Evolutionary conservation across 2,797 vertebrate species (phyloP).

Genomic region (Artibeus jamaicensis): DNA sequence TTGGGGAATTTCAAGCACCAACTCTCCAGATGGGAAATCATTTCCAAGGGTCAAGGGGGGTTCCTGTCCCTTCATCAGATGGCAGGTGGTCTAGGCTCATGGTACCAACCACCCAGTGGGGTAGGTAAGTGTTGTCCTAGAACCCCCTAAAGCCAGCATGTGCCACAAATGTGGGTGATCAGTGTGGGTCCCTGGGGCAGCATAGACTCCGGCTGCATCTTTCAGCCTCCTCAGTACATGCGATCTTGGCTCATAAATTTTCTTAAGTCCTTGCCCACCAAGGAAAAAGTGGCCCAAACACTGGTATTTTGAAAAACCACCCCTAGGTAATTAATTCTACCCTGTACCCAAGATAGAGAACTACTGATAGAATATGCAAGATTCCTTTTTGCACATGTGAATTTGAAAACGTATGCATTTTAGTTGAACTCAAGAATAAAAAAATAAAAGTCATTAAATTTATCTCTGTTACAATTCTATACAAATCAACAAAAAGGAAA

Average conservation of each 20-base stretch:
- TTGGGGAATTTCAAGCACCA: neutral
- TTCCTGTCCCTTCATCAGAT: rapidly evolving
- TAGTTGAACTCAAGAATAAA: neutral
- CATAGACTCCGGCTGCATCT: too few species aligned
- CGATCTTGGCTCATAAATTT: neutral
- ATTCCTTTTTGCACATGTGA: neutral
- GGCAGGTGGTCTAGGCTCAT: neutral
- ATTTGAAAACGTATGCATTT: neutral
- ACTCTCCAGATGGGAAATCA: neutral
- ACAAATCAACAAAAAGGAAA: neutral
- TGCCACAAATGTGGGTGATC: neutral
- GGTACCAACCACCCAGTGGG: neutral
- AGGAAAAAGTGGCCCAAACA: neutral
- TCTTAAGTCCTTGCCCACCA: neutral
- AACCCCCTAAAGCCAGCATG: neutral
- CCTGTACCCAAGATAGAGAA: neutral
- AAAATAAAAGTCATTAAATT: neutral
- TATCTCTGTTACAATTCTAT: neutral
- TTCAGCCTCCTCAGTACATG: neutral
- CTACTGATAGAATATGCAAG: neutral
- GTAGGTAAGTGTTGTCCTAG: neutral
- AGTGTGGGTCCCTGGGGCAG: too few species aligned
- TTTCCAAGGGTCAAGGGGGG: neutral
- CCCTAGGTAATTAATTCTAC: neutral
- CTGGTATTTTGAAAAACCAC: neutral